Conservation (phyloP, 2,113 vertebrate species). For the Furnarius figulus region DNA sequence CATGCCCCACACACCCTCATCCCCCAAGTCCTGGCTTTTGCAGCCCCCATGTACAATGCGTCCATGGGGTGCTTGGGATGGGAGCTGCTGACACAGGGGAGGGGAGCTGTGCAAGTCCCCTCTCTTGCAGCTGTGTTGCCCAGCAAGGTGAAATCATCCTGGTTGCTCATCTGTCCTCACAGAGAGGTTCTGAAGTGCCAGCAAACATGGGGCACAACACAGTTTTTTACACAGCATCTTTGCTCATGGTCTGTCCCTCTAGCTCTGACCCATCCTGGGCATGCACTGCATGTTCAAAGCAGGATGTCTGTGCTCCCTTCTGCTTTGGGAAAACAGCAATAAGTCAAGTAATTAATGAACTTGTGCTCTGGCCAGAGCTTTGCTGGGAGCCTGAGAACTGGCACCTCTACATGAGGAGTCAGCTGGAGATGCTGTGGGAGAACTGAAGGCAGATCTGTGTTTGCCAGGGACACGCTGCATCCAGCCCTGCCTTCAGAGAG, state of each 20-base stretch:
- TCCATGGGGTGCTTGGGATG: background rate
- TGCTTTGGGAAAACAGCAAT: background rate
- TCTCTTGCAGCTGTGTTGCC: background rate
- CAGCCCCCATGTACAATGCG: rapidly evolving
- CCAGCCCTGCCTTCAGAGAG: background rate
- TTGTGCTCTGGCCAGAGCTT: background rate
- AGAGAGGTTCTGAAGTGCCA: background rate
- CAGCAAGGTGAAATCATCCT: background rate
- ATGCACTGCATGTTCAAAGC: background rate
- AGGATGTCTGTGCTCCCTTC: background rate
- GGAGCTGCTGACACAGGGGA: background rate
- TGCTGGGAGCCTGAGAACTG: background rate
- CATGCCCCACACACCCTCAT: background rate
- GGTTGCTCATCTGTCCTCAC: background rate
- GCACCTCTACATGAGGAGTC: rapidly evolving
- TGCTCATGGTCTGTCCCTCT: rapidly evolving
- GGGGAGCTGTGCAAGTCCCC: rapidly evolving
- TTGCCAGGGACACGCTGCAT: background rate
- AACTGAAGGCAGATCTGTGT: background rate
- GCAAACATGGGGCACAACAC: rapidly evolving
- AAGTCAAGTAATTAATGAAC: background rate
- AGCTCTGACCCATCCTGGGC: rapidly evolving
- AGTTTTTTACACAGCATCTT: background rate
- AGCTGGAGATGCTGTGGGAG: rapidly evolving
- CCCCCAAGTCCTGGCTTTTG: background rate